A percentile compares a stretch with the other conserved stretches of the same genome.
Evolutionary conservation across 2,113 vertebrate genomes (phyloP).

Genomic region (Lasiurus cinereus): DNA sequence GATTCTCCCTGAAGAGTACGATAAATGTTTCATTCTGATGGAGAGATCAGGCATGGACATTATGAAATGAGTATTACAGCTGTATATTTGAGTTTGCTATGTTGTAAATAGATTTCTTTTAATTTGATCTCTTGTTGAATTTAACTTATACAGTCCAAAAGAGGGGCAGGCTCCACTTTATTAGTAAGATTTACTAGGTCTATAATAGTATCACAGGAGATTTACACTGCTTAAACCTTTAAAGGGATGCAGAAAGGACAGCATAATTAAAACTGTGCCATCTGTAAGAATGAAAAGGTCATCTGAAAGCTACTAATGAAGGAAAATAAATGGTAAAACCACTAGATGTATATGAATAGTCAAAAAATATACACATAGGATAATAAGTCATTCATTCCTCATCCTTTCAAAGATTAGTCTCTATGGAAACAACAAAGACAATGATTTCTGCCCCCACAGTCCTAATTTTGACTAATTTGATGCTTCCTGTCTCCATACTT

Average conservation of each 20-base stretch:
- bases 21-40: background rate
- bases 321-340: background rate
- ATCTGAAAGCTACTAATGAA: slow-evolving; percentile 1
- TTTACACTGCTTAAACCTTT: background rate
- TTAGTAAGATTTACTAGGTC: slow-evolving; percentile 15
- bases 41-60: background rate
- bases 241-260: background rate
- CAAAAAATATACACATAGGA: background rate
- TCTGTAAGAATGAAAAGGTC: slow-evolving; percentile 12
- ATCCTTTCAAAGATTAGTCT: slow-evolving; percentile 16
- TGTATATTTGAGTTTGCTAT: background rate
- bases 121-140: background rate
- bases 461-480: slow-evolving; percentile 49
- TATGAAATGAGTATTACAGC: slow-evolving; percentile 46
- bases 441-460: background rate
- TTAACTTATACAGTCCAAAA: slow-evolving; percentile 27
- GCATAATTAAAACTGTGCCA: background rate
- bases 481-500: background rate
- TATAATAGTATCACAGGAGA: background rate
- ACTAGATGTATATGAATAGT: background rate
- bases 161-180: background rate
- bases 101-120: slow-evolving; percentile 45
- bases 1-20: background rate
- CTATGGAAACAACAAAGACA: slow-evolving; percentile 7
- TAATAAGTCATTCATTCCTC: background rate